A percentile compares a stretch with the other conserved stretches of the same genome.
phyloP scores from a whole-genome alignment of 2,113 vertebrate genomes.

The Madoqua kirkii region DNA sequence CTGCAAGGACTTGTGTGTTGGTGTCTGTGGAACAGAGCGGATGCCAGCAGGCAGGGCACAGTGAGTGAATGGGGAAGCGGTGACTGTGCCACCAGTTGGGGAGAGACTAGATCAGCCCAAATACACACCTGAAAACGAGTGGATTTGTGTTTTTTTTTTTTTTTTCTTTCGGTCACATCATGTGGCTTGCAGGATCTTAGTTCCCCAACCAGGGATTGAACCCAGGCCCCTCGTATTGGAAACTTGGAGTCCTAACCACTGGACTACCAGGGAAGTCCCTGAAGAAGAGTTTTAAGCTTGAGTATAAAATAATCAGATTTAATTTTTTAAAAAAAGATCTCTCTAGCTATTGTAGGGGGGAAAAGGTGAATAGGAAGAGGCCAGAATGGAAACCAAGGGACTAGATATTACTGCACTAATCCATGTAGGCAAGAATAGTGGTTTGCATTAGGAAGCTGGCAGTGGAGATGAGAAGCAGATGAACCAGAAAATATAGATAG shows the following conservation, averaged over 20 bases:
- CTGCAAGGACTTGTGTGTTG: neutral
- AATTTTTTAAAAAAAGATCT: neutral
- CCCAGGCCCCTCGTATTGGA: neutral
- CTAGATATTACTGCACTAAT: neutral
- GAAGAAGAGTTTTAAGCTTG: neutral
- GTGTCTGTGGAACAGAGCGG: neutral
- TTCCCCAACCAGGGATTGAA: neutral
- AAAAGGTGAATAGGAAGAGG: neutral
- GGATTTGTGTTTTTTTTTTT: neutral
- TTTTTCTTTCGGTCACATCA: neutral
- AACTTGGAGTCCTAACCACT: neutral
- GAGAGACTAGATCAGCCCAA: neutral
- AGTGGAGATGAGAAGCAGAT: neutral
- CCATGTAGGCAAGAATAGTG: neutral
- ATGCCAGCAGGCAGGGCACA: too few species aligned
- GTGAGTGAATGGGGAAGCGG: neutral
- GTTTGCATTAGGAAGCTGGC: neutral
- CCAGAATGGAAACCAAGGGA: neutral
- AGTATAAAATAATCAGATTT: neutral
- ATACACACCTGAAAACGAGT: neutral
- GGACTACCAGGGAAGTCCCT: neutral
- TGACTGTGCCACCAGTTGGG: neutral
- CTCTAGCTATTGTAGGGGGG: neutral
- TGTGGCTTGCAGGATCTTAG: neutral
- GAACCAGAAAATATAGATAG: neutral